Conservation (phyloP, 2,113 vertebrate genomes). For the Columbina picui region DNA sequence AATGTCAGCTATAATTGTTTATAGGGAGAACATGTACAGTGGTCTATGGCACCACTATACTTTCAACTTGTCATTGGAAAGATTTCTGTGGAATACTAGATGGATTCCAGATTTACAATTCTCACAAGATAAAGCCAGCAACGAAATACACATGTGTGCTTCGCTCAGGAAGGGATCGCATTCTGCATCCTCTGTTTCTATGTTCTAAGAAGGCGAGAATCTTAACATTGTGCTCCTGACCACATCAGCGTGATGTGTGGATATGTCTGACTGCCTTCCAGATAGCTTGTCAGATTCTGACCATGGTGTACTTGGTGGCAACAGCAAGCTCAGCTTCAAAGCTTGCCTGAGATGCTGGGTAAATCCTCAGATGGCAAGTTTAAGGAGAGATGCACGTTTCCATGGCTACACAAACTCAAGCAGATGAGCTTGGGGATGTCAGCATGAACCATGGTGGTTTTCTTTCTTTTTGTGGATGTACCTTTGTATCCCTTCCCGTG, state of each 20-base stretch:
- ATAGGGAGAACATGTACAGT: not conserved
- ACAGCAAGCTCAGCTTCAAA: not conserved
- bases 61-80: not conserved
- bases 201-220: not conserved
- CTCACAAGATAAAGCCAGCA: not conserved
- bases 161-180: not conserved
- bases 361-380: not conserved
- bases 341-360: not conserved
- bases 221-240: not conserved
- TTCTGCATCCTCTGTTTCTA: not conserved
- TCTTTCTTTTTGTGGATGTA: not conserved
- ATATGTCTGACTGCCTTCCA: not conserved
- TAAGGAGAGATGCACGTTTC: not conserved
- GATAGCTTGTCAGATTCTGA: not conserved
- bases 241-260: not conserved
- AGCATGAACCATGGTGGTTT: accelerated
- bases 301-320: not conserved
- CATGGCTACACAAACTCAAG: constrained; percentile 1
- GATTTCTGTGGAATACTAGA: not conserved
- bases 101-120: not conserved
- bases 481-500: not conserved
- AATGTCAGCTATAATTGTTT: not conserved
- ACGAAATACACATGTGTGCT: accelerated
- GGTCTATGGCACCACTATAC: not conserved
- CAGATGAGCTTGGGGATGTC: not conserved